Evolutionary conservation across 2,888 invertebrate species (phyloP).

Genomic region (Lamellibrachia satsuma): DNA sequence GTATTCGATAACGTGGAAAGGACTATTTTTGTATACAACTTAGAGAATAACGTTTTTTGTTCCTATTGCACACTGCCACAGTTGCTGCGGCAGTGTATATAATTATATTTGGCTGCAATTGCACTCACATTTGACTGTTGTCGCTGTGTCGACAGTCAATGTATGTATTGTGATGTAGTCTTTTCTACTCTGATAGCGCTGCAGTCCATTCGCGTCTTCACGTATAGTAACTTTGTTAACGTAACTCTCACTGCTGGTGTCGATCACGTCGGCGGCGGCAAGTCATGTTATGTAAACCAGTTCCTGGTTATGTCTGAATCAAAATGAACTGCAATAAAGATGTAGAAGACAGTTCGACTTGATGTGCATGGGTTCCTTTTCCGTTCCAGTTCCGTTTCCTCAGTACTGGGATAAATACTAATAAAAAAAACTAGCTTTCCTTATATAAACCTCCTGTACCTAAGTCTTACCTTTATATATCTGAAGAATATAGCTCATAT

Average conservation of each 20-base stretch:
- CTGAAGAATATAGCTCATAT: too few relatives aligned
- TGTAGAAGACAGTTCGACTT: background rate
- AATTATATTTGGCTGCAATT: background rate
- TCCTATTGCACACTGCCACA: background rate
- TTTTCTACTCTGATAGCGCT: background rate
- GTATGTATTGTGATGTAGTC: background rate
- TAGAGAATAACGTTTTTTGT: background rate
- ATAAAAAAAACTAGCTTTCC: too few relatives aligned
- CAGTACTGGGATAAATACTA: too few relatives aligned
- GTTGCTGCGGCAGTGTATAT: background rate
- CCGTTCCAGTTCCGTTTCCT: background rate
- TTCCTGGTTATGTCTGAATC: background rate
- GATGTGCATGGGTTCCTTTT: background rate
- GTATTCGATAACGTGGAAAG: background rate
- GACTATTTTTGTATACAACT: background rate
- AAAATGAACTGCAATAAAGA: conserved; percentile 17
- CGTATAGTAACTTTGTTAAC: background rate
- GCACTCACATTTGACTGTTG: background rate
- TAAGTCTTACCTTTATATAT: too few relatives aligned
- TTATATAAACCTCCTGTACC: too few relatives aligned
- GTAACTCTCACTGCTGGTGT: background rate
- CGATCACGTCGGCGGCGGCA: background rate
- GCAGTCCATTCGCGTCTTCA: background rate
- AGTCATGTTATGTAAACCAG: background rate
- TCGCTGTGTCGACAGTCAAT: background rate